phyloP scores from a whole-genome alignment of 2,113 vertebrate species.

The Micronycteris hirsuta region DNA sequence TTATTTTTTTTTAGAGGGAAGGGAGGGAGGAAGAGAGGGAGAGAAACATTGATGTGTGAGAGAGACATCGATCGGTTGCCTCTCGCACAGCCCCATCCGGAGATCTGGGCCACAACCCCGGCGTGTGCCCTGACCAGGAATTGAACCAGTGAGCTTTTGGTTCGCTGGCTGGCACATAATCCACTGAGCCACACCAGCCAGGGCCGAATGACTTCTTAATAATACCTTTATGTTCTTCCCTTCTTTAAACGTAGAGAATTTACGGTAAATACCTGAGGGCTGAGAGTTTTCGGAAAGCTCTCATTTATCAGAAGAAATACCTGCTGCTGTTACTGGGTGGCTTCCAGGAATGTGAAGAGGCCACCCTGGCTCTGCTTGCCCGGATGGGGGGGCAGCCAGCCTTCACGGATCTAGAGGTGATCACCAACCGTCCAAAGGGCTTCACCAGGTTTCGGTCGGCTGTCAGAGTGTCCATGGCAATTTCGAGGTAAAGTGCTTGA shows the following conservation, averaged over 20 bases:
- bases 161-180: too few relatives aligned
- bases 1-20: too few relatives aligned
- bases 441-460: conserved; percentile 93
- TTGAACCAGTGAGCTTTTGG: too few relatives aligned
- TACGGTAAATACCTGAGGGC: conserved; percentile 94
- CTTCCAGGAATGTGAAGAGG: conserved; percentile 97
- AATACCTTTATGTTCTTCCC: not conserved
- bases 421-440: conserved; percentile 81
- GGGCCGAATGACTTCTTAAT: not conserved
- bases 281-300: conserved; percentile 96
- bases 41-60: too few relatives aligned
- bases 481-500: conserved; percentile 87
- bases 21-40: too few relatives aligned
- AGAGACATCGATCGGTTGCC: too few relatives aligned
- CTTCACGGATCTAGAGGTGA: conserved; percentile 80
- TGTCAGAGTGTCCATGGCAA: conserved; percentile 91
- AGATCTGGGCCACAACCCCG: too few relatives aligned
- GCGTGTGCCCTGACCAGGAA: too few relatives aligned
- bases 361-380: conserved; percentile 90
- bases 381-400: conserved; percentile 90
- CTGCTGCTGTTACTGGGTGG: conserved; percentile 94
- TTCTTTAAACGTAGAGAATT: conserved; percentile 84
- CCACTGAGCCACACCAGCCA: too few relatives aligned
- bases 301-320: conserved; percentile 98
- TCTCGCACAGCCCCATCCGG: too few relatives aligned